Evolutionary conservation across 2,113 vertebrate species (phyloP).

Genomic region (Hemiprocne comata): DNA sequence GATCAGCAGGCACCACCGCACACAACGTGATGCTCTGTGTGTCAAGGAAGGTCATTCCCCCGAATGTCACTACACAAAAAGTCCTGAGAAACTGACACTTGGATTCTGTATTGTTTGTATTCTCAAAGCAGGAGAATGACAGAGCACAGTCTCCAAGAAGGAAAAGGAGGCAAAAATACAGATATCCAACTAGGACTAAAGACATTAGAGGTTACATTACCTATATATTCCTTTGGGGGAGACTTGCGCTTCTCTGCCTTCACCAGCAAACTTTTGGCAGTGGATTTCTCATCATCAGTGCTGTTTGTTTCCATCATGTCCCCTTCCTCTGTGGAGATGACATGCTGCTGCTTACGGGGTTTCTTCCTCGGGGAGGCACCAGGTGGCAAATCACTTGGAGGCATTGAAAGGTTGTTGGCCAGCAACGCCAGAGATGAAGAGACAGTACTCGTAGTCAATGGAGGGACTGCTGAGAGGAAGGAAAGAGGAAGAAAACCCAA

Average conservation of each 20-base stretch:
- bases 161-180: not conserved
- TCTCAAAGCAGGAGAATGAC: not conserved
- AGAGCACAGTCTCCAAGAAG: not conserved
- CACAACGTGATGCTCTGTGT: not conserved
- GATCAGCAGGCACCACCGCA: not conserved
- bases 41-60: not conserved
- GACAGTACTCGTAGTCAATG: constrained; percentile 77
- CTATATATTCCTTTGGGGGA: constrained; percentile 96
- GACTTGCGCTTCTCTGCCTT: constrained; percentile 92
- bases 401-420: constrained; percentile 81
- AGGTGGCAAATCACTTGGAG: constrained; percentile 87
- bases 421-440: constrained; percentile 80
- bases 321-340: constrained; percentile 96
- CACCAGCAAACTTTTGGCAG: constrained; percentile 83
- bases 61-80: not conserved
- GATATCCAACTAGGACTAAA: not conserved
- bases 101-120: not conserved
- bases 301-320: constrained; percentile 99
- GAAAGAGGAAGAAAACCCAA: not conserved
- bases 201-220: constrained; percentile 63
- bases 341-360: constrained; percentile 96
- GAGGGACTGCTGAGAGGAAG: constrained; percentile 74
- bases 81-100: not conserved
- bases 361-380: constrained; percentile 97
- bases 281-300: constrained; percentile 93